Percentiles rank a stretch among this genome's conserved stretches.
These are phyloP conservation scores for Paedocypris micromegethes DNA, from an alignment of 2,797 vertebrate species.

Conservation along the genomic window DNA sequence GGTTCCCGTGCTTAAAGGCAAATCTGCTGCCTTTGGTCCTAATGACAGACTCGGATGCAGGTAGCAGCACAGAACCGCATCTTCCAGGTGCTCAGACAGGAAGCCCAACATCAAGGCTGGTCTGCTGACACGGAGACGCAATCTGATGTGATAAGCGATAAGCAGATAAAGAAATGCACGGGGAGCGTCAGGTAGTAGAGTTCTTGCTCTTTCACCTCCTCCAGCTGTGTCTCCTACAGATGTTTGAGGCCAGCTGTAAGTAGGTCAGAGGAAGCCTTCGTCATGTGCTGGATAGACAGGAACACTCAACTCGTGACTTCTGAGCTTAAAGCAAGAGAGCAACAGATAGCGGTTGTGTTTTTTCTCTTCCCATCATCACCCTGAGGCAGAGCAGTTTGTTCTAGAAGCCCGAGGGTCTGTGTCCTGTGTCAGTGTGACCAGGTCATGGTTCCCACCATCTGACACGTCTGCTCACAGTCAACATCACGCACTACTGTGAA, in stretches of 20 bases:
- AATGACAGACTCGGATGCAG: conserved; percentile 49
- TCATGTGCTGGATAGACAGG: conserved; percentile 33
- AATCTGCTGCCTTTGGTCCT: conserved; percentile 43
- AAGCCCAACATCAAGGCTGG: conserved; percentile 9
- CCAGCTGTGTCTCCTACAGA: conserved; percentile 18
- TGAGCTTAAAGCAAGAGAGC: background rate
- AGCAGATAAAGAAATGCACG: conserved; percentile 1
- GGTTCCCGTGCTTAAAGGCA: conserved; percentile 38
- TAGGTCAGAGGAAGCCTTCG: conserved; percentile 44
- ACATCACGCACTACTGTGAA: conserved; percentile 21
- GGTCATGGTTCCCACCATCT: conserved; percentile 22
- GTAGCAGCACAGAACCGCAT: conserved; percentile 27
- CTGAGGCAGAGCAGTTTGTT: conserved; percentile 28
- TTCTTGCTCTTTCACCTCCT: background rate
- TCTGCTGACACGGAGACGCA: conserved; percentile 12
- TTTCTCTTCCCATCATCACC: conserved; percentile 4
- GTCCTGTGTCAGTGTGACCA: conserved; percentile 33
- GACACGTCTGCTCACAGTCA: conserved; percentile 18
- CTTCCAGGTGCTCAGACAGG: conserved; percentile 39
- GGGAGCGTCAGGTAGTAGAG: background rate
- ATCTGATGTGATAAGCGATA: conserved; percentile 7
- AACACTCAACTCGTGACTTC: conserved; percentile 1
- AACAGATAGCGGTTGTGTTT: background rate
- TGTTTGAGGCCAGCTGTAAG: conserved; percentile 37
- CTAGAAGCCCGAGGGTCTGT: conserved; percentile 7